These are phyloP conservation scores for Cardinalis cardinalis DNA, from an alignment of 2,113 vertebrate species.

Conservation along the genomic window DNA sequence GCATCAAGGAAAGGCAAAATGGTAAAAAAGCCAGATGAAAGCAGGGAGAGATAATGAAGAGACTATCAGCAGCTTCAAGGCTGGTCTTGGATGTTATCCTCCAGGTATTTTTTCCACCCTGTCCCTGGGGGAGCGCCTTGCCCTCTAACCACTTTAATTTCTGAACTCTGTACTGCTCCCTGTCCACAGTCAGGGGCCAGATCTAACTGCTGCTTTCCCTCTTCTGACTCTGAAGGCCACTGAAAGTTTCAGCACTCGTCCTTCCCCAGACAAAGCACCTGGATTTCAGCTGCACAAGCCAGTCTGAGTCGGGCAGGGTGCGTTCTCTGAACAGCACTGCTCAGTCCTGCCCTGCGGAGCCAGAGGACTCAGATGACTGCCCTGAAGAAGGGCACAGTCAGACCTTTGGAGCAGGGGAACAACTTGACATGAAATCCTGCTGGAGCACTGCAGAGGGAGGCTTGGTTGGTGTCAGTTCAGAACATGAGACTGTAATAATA, in stretches of 20 bases:
- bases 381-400: not conserved
- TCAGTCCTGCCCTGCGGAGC: not conserved
- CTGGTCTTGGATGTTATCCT: not conserved
- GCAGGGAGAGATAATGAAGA: not conserved
- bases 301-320: not conserved
- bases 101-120: not conserved
- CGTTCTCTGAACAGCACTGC: not conserved
- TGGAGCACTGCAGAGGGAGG: not conserved
- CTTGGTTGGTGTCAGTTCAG: slow-evolving; percentile 12
- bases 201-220: not conserved
- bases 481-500: slow-evolving; percentile 61
- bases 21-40: not conserved
- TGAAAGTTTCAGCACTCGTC: not conserved
- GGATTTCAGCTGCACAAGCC: not conserved
- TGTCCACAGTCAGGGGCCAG: not conserved
- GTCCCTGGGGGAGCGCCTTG: not conserved
- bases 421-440: not conserved
- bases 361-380: not conserved
- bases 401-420: not conserved
- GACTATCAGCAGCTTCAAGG: not conserved
- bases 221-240: not conserved
- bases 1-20: not conserved
- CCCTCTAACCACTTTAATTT: not conserved
- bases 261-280: not conserved
- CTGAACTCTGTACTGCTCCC: not conserved